Evolutionary conservation across 2,888 invertebrate genomes (phyloP).

Genomic region (Odontomyia ornata): DNA sequence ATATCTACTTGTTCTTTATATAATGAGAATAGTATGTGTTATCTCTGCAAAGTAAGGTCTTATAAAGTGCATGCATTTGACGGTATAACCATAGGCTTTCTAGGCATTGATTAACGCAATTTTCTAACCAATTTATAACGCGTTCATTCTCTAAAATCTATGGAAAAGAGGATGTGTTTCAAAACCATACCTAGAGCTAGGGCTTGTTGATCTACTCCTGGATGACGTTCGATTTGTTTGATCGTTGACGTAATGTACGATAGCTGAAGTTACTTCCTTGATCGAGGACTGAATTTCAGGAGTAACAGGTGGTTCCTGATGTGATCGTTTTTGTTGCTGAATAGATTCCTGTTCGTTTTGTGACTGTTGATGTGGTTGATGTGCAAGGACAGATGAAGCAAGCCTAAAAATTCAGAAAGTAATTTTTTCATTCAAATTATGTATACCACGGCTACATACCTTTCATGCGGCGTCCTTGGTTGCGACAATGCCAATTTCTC

Average conservation of each 20-base stretch:
- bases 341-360: constrained; percentile 54
- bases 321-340: constrained; percentile 63
- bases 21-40: no score
- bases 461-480: constrained; percentile 86
- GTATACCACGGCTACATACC: constrained; percentile 61
- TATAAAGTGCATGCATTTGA: no score
- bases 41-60: no score
- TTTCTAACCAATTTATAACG: no score
- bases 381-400: constrained; percentile 73
- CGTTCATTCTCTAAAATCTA: no score
- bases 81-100: no score
- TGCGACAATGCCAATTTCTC: constrained; percentile 80
- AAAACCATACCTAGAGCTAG: constrained; percentile 62
- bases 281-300: constrained; percentile 84
- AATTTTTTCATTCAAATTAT: neutral
- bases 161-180: no score
- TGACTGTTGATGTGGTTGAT: constrained; percentile 65
- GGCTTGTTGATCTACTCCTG: constrained; percentile 64
- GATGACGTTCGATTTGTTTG: constrained; percentile 68
- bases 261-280: constrained; percentile 91
- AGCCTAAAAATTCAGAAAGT: constrained; percentile 64
- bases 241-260: constrained; percentile 89
- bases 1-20: no score
- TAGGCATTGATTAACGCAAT: no score
- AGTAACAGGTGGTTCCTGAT: constrained; percentile 63